phyloP scores from a whole-genome alignment of 2,113 vertebrate species.

The Pachyramphus minor region DNA sequence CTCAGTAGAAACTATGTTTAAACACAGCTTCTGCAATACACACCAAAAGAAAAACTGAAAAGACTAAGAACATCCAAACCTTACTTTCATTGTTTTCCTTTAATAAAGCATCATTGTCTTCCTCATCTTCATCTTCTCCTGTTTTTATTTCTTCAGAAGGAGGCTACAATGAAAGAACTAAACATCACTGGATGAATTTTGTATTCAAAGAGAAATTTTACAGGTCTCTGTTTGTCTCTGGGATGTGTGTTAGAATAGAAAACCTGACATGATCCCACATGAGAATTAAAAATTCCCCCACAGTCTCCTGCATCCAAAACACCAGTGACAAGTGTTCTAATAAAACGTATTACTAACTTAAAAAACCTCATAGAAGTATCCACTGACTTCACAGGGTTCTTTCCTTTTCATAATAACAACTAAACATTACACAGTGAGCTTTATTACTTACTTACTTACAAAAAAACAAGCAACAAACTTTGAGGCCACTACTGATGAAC shows the following conservation, averaged over 20 bases:
- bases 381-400: not conserved
- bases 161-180: constrained; percentile 76
- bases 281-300: not conserved
- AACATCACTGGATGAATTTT: constrained; percentile 36
- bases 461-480: not conserved
- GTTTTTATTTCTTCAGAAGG: constrained; percentile 99
- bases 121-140: constrained; percentile 93
- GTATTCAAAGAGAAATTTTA: not conserved
- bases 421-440: not conserved
- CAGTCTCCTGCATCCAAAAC: not conserved
- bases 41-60: not conserved
- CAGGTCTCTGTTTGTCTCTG: not conserved
- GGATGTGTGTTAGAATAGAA: not conserved
- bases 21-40: not conserved
- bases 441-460: not conserved
- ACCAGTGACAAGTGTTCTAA: not conserved
- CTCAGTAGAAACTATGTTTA: not conserved
- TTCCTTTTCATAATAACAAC: not conserved
- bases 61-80: constrained; percentile 64
- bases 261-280: not conserved
- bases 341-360: not conserved
- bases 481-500: rapidly evolving
- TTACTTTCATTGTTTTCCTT: constrained; percentile 98
- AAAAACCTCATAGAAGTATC: not conserved
- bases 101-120: constrained; percentile 96